phyloP scores from a whole-genome alignment of 1,140 invertebrate genomes.

The Drosophila ficusphila region DNA sequence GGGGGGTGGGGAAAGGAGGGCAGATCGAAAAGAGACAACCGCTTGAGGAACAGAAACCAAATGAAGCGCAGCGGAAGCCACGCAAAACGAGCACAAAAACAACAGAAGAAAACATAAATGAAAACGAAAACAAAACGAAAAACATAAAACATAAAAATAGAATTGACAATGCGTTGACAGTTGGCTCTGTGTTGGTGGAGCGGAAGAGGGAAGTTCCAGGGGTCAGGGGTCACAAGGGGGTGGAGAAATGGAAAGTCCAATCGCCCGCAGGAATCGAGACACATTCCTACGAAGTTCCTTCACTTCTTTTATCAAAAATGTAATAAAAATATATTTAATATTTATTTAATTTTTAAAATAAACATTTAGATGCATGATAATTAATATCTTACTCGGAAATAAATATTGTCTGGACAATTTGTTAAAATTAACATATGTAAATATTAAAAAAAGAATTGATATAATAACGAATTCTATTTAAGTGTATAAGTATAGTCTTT shows the following conservation, averaged over 20 bases:
- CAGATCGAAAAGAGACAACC: conserved; percentile 16
- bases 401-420: too few relatives aligned
- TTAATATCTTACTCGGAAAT: too few relatives aligned
- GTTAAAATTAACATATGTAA: too few relatives aligned
- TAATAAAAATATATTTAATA: too few relatives aligned
- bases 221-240: neutral
- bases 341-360: too few relatives aligned
- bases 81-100: conserved; percentile 39
- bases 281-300: conserved; percentile 16
- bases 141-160: conserved; percentile 83
- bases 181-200: conserved; percentile 37
- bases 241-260: neutral
- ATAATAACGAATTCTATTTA: too few relatives aligned
- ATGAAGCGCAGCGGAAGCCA: conserved; percentile 72
- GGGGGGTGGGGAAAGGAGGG: neutral
- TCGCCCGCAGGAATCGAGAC: conserved; percentile 38
- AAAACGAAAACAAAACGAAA: conserved; percentile 58
- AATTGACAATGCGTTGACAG: conserved; percentile 79
- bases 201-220: neutral
- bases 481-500: too few relatives aligned
- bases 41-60: conserved; percentile 42
- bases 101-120: conserved; percentile 58
- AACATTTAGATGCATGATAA: too few relatives aligned
- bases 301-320: neutral
- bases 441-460: too few relatives aligned